These are phyloP conservation scores for Acinonyx jubatus DNA, from an alignment of 2,113 vertebrate species.

Conservation along the genomic window DNA sequence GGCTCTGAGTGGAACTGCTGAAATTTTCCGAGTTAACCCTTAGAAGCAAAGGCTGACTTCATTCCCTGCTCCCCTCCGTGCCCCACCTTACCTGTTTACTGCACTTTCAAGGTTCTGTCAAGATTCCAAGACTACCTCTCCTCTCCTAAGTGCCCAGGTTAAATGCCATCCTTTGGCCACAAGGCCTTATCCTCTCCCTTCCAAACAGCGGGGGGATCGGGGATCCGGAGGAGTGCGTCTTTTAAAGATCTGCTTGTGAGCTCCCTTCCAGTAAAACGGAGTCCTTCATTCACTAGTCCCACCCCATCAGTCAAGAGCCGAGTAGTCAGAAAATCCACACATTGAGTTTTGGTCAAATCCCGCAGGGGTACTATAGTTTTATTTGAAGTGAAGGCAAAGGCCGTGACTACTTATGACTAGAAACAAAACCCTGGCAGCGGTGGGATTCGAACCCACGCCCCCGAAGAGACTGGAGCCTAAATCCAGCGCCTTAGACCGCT, in stretches of 20 bases:
- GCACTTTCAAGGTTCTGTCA: background rate
- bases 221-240: too few relatives aligned
- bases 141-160: background rate
- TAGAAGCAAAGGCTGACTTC: background rate
- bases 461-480: slow-evolving; percentile 79
- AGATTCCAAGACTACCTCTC: background rate
- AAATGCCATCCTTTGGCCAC: background rate
- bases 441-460: slow-evolving; percentile 82
- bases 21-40: background rate
- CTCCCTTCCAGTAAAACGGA: background rate
- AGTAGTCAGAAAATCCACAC: background rate
- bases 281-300: background rate
- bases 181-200: background rate
- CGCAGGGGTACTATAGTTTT: background rate
- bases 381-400: accelerated
- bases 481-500: slow-evolving; percentile 77
- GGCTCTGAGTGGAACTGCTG: background rate
- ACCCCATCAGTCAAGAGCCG: too few relatives aligned
- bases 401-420: accelerated
- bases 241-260: background rate
- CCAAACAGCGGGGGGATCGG: background rate
- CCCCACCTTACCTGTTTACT: background rate
- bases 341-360: background rate
- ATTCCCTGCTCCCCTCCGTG: background rate
- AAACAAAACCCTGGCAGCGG: slow-evolving; percentile 55